Conservation (phyloP, 2,797 vertebrate genomes). For the Lutra lutra region DNA sequence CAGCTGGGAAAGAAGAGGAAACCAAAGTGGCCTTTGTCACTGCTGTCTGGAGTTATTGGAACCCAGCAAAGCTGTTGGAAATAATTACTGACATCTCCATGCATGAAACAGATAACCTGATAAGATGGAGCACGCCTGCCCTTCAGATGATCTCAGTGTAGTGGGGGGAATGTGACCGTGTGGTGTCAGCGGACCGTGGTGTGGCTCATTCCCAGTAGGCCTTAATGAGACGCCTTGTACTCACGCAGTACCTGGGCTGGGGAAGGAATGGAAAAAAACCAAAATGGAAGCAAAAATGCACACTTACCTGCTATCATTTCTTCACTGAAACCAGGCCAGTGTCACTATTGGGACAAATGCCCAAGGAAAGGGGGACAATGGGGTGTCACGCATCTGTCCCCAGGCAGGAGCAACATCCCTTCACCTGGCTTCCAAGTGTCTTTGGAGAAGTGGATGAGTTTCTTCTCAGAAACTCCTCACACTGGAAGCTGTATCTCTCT, state of each 20-base stretch:
- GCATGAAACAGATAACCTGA: not conserved
- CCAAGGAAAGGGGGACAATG: slow-evolving; percentile 12
- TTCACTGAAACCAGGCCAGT: slow-evolving; percentile 16
- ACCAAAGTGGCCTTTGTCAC: not conserved
- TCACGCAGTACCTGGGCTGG: not conserved
- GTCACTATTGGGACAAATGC: not conserved
- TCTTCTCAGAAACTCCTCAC: not conserved
- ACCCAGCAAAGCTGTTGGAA: not conserved
- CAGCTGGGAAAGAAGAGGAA: not conserved
- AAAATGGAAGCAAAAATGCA: slow-evolving; percentile 1
- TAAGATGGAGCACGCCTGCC: not conserved
- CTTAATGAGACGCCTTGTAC: not conserved
- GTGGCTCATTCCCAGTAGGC: not conserved
- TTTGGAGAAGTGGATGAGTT: not conserved
- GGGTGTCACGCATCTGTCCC: not conserved
- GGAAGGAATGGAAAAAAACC: not conserved
- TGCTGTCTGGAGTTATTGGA: not conserved
- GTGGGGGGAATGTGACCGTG: not conserved
- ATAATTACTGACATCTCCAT: not conserved
- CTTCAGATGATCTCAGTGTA: not conserved
- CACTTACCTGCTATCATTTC: slow-evolving; percentile 7
- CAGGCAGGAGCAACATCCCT: not conserved
- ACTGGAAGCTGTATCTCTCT: not conserved
- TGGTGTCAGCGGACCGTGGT: not conserved
- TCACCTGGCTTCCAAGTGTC: not conserved